Evolutionary conservation across 1,140 invertebrate genomes (phyloP).

Genomic region (Rhysida immarginata): DNA sequence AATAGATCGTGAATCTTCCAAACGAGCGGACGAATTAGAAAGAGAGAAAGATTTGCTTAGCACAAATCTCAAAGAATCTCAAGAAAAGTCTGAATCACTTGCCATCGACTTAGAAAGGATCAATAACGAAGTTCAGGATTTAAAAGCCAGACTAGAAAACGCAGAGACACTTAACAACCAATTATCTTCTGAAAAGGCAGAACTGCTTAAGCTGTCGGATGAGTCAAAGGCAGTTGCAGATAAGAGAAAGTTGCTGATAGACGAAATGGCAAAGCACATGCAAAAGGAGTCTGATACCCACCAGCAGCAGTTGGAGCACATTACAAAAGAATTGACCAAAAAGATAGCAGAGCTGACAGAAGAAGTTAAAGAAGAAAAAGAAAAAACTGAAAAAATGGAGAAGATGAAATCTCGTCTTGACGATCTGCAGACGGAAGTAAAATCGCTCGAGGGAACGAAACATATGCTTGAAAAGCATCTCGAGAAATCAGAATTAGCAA

Average conservation of each 20-base stretch:
- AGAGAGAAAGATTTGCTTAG: too few relatives aligned
- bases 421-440: constrained; percentile 19
- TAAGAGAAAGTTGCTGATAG: constrained; percentile 31
- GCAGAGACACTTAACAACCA: too few relatives aligned
- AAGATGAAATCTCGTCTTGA: constrained; percentile 14
- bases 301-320: constrained; percentile 20
- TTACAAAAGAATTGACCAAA: constrained; percentile 20
- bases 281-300: constrained; percentile 31
- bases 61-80: too few relatives aligned
- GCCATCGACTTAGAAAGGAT: not conserved
- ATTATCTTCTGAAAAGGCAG: too few relatives aligned
- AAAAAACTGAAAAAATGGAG: constrained; percentile 29
- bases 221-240: too few relatives aligned
- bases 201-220: too few relatives aligned
- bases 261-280: constrained; percentile 33
- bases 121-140: too few relatives aligned
- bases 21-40: too few relatives aligned
- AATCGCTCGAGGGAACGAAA: constrained; percentile 24
- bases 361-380: constrained; percentile 20
- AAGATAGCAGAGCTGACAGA: constrained; percentile 18
- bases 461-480: constrained; percentile 26
- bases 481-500: too few relatives aligned
- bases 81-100: too few relatives aligned
- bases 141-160: too few relatives aligned
- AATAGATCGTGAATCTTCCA: too few relatives aligned